phyloP scores from a whole-genome alignment of 2,113 vertebrate species.

The Trachemys scripta region DNA sequence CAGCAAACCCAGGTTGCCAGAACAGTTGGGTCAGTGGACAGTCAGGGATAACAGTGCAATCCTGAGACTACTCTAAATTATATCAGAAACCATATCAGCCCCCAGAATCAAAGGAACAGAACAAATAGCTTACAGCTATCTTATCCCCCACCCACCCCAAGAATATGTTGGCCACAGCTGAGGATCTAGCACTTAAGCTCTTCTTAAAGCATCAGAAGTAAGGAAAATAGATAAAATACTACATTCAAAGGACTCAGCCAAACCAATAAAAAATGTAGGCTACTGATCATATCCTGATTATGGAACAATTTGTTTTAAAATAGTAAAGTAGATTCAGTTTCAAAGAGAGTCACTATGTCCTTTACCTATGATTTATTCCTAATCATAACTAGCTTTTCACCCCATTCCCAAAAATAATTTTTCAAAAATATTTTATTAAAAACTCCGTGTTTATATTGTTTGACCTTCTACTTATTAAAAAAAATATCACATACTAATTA shows the following conservation, averaged over 20 bases:
- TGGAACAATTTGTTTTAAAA: not conserved
- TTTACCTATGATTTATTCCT: not conserved
- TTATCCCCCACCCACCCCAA: not conserved
- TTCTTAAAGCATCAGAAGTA: slow-evolving; percentile 45
- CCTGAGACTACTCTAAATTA: not conserved
- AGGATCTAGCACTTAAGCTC: not conserved
- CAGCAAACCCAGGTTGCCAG: not conserved
- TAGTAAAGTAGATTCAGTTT: not conserved
- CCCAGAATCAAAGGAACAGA: not conserved
- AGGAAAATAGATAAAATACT: slow-evolving; percentile 32
- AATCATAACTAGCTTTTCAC: not conserved
- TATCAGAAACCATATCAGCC: not conserved
- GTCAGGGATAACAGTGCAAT: not conserved
- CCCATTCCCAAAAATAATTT: no score
- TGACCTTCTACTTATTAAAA: not conserved
- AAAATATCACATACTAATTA: not conserved
- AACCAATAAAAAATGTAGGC: not conserved
- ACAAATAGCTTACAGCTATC: not conserved
- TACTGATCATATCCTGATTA: not conserved
- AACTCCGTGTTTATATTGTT: not conserved
- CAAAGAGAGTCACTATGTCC: not conserved
- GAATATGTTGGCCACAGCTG: not conserved
- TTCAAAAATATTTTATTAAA: not conserved
- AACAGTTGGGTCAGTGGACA: not conserved
- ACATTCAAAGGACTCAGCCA: slow-evolving; percentile 22